Base-by-base conservation (phyloP, 1,140 invertebrate genomes). In the Magallana angulata region DNA sequence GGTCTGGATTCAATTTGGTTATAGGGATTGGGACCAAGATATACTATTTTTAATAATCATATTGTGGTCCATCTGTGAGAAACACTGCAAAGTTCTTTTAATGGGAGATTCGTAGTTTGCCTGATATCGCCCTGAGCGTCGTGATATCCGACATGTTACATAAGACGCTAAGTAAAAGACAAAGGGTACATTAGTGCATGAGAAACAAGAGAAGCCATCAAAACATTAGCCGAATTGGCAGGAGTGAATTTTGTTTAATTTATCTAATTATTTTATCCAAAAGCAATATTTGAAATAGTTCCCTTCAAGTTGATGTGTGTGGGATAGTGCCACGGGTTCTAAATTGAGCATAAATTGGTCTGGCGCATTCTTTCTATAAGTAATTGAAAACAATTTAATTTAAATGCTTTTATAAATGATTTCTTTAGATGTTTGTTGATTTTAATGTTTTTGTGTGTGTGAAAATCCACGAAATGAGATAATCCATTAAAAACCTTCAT, bases 341-440 rank as follows among this genome's bases (percentile, higher is more conserved):
- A 76, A 76, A 76, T 76, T 30, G 68, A 76, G 68, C 68, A 76
- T 76, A 76, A 76, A 76, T 76, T 76, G 68, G 68, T 24, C 36
- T 76, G 68, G 68, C 68, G 24, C 36, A 76, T 76, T 76, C 68
- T 11, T 76, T 30, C 36, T 12, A 30, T 30, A 30, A 76, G 68
- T 76, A 76, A 30, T 76, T 76, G 30, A 76, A 76, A 76, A 76
- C 68, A 76, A 76, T 76, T 76, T 76, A 76, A 76, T 76, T 76
- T 76, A 24, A 76, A 76, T 76, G 8, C 68, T 76, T 76, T 76
- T 30, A 76, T 76, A 76, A 30, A 76, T 76, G 12, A 76, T 76
- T 30, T 76, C 18, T 36, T 76, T 76, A 36, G 68, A 76, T 12
- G 24, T 76, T 76, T 76, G 68, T 76, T 76, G 36, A 76, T 76